Evolutionary conservation across 2,888 invertebrate genomes (phyloP).

Genomic region (Ophioninae sp.): DNA sequence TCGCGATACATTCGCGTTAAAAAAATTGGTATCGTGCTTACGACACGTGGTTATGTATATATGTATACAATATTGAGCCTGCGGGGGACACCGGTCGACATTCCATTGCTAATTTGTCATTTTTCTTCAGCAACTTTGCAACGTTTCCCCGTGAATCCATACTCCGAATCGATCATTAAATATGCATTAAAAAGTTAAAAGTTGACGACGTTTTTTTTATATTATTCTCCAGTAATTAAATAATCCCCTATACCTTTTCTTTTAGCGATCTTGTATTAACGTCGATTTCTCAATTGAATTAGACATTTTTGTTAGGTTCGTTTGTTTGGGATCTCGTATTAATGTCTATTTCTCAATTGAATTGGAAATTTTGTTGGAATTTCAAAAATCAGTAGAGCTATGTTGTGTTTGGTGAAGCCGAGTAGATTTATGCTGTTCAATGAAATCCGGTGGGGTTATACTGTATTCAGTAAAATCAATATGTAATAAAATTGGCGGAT

Average conservation of each 20-base stretch:
- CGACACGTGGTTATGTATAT: neutral
- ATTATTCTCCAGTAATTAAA: slow-evolving; percentile 8
- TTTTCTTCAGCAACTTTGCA: slow-evolving; percentile 17
- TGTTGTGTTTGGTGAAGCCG: too few species aligned
- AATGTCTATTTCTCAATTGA: neutral
- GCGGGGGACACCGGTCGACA: slow-evolving; percentile 45
- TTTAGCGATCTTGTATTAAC: neutral
- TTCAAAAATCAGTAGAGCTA: neutral
- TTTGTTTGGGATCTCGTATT: neutral
- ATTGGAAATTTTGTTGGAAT: neutral
- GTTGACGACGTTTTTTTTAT: neutral
- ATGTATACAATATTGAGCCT: slow-evolving; percentile 28
- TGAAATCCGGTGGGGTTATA: too few species aligned
- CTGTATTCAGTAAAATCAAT: too few species aligned
- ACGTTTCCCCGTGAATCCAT: slow-evolving; percentile 9
- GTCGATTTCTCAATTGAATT: neutral
- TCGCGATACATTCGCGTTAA: slow-evolving; percentile 48
- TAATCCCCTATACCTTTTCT: slow-evolving; percentile 1
- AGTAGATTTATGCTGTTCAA: too few species aligned
- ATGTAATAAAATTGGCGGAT: too few species aligned
- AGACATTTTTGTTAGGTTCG: too few species aligned
- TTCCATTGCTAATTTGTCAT: slow-evolving; percentile 18
- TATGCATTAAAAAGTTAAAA: neutral
- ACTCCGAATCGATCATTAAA: slow-evolving; percentile 13
- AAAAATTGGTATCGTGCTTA: slow-evolving; percentile 38